Evolutionary conservation across 2,797 vertebrate genomes (phyloP).

Genomic region (Taeniopygia guttata): DNA sequence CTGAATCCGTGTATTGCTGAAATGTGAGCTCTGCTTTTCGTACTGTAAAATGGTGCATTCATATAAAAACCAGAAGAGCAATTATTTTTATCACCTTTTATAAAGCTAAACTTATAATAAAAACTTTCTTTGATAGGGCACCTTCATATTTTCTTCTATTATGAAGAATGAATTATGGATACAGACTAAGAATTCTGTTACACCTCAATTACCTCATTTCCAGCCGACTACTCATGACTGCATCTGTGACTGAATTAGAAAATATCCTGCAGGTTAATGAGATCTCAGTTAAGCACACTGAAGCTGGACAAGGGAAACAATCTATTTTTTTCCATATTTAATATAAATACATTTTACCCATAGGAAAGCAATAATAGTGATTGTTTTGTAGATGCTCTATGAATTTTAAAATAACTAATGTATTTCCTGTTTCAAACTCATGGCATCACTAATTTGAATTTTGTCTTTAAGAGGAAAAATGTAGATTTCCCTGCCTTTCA

Average conservation of each 20-base stretch:
- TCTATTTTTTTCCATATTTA: not conserved
- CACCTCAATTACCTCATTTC: conserved; percentile 35
- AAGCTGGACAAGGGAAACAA: not conserved
- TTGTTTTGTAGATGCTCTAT: not conserved
- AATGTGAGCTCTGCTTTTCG: not conserved
- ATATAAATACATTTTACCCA: not conserved
- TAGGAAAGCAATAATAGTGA: not conserved
- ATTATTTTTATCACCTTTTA: not conserved
- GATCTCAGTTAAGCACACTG: not conserved
- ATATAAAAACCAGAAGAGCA: not conserved
- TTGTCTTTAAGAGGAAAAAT: not conserved
- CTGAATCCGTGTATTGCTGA: not conserved
- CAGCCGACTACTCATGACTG: not conserved
- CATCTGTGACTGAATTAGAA: conserved; percentile 26
- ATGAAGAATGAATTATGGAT: conserved; percentile 22
- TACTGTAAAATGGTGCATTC: not conserved
- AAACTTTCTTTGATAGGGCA: not conserved
- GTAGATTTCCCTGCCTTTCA: not conserved
- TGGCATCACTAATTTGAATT: not conserved
- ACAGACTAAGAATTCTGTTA: not conserved
- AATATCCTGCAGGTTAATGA: conserved; percentile 23
- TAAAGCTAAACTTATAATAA: not conserved
- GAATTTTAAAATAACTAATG: not conserved
- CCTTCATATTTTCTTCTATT: not conserved
- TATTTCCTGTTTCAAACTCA: not conserved